Evolutionary conservation across 2,797 vertebrate species (phyloP).

Genomic region (Austrolebias charrua): DNA sequence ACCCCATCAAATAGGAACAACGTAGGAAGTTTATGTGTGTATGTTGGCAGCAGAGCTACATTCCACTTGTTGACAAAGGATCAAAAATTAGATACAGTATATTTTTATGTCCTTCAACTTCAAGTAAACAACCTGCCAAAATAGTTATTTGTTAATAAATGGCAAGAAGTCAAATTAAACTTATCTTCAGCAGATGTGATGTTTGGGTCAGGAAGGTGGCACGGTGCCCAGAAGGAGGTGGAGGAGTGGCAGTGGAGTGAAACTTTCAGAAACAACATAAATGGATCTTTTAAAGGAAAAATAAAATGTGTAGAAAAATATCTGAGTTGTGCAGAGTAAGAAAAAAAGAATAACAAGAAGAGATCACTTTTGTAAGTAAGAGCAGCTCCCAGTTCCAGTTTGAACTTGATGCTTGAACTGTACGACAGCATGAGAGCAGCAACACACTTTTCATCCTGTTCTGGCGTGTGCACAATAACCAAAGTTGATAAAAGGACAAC

Average conservation of each 20-base stretch:
- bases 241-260: slow-evolving; percentile 16
- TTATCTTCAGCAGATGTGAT: slow-evolving; percentile 69
- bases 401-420: slow-evolving; percentile 31
- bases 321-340: slow-evolving; percentile 23
- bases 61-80: slow-evolving; percentile 42
- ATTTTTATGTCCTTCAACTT: slow-evolving; percentile 47
- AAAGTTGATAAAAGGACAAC: slow-evolving; percentile 47
- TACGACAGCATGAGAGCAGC: slow-evolving; percentile 13
- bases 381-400: slow-evolving; percentile 37
- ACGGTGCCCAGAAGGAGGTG: slow-evolving; percentile 43
- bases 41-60: slow-evolving; percentile 21
- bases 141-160: slow-evolving; percentile 63
- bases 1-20: slow-evolving; percentile 75
- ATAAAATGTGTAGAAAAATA: slow-evolving; percentile 29
- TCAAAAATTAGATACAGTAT: slow-evolving; percentile 66
- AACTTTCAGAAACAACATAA: slow-evolving; percentile 1
- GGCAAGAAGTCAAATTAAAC: slow-evolving; percentile 62
- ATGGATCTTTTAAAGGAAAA: slow-evolving; percentile 10
- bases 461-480: slow-evolving; percentile 37
- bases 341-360: slow-evolving; percentile 24
- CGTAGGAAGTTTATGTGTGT: slow-evolving; percentile 9
- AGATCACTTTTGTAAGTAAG: slow-evolving; percentile 44
- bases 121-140: slow-evolving; percentile 48
- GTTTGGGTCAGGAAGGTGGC: slow-evolving; percentile 36
- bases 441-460: slow-evolving; percentile 19